Evolutionary conservation across 2,797 vertebrate species (phyloP).

Genomic region (Alcedo atthis): DNA sequence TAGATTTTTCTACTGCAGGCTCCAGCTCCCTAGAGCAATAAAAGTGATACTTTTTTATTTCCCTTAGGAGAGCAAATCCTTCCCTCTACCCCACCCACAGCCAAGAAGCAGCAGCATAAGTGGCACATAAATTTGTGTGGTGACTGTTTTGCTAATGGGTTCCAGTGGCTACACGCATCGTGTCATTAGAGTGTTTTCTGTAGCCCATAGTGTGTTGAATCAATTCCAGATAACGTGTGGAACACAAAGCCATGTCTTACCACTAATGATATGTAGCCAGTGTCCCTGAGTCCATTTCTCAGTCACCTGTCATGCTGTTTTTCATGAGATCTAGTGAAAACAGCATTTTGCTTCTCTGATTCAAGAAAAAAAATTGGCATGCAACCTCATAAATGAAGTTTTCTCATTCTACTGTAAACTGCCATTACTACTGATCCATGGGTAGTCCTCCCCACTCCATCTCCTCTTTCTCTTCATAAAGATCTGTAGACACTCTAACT

Average conservation of each 20-base stretch:
- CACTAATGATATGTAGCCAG: background rate
- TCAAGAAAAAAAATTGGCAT: background rate
- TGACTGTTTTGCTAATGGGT: constrained; percentile 51
- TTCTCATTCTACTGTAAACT: background rate
- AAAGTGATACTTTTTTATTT: constrained; percentile 32
- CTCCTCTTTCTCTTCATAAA: background rate
- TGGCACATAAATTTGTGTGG: constrained; percentile 49
- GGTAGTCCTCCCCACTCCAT: background rate
- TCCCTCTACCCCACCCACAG: background rate
- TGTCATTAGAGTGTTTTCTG: constrained; percentile 49
- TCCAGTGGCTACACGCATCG: constrained; percentile 28
- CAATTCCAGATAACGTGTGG: constrained; percentile 18
- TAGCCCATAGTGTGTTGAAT: constrained; percentile 12
- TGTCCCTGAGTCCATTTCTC: background rate
- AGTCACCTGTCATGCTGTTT: background rate
- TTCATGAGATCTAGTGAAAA: background rate
- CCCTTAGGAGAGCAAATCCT: constrained; percentile 2
- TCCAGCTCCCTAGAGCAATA: constrained; percentile 4
- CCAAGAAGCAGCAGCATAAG: background rate
- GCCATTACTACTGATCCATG: background rate
- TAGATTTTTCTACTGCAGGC: background rate
- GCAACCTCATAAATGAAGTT: background rate
- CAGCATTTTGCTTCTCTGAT: background rate
- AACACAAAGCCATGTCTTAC: constrained; percentile 16
- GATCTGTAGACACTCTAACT: background rate